Evolutionary conservation across 2,888 invertebrate genomes (phyloP), one percentile per base, ranked within the genome.

Genomic region (Eristalis intricaria): DNA sequence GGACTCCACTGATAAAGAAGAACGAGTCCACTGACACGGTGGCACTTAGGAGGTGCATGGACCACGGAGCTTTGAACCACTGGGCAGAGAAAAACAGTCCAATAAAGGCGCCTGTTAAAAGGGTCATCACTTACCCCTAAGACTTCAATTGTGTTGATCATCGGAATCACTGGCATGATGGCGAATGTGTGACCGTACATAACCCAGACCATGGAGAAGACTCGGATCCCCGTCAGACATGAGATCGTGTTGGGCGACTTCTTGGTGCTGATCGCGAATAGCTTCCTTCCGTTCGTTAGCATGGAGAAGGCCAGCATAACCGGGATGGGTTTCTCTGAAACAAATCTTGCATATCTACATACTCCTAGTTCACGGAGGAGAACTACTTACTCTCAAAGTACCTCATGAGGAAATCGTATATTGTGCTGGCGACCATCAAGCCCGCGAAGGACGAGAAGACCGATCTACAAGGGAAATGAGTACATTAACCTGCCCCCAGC

Each of bases 1-100:
- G 91, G 10, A 95, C 90, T 10, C 95, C 95, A 89, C 94, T 94
- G 50, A 95, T 89, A 23, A 94, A 89, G 84, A 95, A 94, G 89
- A 95, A 95, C 0, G 95, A 94, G 81, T 95, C 95, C 0, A 95
- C 95, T 0, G 94, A 93, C 10, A 94, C 90, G 0, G 93, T 65
- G 90, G 91, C 94, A 91, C 93, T 40, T 90, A 91, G 60, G 22
- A 89, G 22, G 13, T 85, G 35, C 89, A 89, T 88, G 7, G 84
- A 76, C 73, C 23, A 84, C n/a, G 71, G 40, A 11, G 29, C 74
- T 74, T 58, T 32, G 11, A 22, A n/a, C 86, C 86, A 89, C 89
- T 89, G 23, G 23, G 65, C 74, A 7, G 11, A 10, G 1, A 58
- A 61, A 0, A 58, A 8, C 8, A 35, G 3, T 26, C 3, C 26